phyloP scores from a whole-genome alignment of 2,113 vertebrate species.

The Cisticola juncidis region DNA sequence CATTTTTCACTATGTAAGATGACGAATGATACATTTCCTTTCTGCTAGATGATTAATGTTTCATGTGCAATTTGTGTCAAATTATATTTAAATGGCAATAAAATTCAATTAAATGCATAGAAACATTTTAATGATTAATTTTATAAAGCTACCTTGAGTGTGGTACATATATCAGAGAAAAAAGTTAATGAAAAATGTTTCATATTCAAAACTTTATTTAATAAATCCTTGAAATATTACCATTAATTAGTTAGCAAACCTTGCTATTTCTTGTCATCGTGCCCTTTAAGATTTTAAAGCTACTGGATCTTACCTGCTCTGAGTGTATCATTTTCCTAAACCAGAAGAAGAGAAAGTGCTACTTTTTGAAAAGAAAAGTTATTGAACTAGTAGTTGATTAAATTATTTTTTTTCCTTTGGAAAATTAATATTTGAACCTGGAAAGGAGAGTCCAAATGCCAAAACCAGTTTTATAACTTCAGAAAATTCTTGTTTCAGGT shows the following conservation, averaged over 20 bases:
- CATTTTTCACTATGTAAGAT: neutral
- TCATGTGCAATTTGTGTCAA: constrained; percentile 28
- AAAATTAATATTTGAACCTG: neutral
- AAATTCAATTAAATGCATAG: constrained; percentile 48
- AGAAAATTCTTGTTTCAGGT: neutral
- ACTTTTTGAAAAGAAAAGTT: neutral
- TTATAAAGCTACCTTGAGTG: neutral
- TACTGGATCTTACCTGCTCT: neutral
- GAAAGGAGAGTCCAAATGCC: neutral
- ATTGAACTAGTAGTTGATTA: neutral
- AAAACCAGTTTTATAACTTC: neutral
- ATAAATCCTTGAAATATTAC: constrained; percentile 5
- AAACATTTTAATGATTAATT: constrained; percentile 34
- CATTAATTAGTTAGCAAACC: neutral
- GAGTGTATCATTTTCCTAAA: neutral
- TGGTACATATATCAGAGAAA: neutral
- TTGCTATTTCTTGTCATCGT: neutral
- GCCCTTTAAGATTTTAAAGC: neutral
- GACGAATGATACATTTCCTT: constrained; percentile 16
- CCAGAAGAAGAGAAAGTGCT: neutral
- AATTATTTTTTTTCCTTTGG: neutral
- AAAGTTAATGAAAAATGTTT: neutral
- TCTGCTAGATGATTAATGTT: constrained; percentile 22
- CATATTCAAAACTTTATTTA: neutral
- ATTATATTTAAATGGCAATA: constrained; percentile 41